phyloP scores from a whole-genome alignment of 2,113 vertebrate genomes.

The Pachyramphus minor region DNA sequence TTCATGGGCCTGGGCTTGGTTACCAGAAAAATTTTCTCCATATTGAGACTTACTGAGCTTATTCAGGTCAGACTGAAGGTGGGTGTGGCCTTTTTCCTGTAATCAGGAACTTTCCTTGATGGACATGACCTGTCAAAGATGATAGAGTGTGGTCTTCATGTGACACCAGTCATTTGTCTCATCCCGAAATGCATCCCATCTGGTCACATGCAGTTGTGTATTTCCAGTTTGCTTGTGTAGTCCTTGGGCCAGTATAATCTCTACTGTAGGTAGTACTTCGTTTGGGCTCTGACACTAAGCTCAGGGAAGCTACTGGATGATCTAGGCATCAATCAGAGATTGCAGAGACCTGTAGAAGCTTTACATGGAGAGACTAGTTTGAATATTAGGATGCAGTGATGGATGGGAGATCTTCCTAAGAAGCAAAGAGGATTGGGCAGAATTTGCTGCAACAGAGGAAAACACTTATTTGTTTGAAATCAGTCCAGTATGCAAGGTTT shows the following conservation, averaged over 20 bases:
- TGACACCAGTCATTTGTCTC: background rate
- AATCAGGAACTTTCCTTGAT: background rate
- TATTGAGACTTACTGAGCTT: background rate
- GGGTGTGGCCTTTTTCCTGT: background rate
- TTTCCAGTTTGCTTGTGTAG: background rate
- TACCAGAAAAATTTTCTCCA: background rate
- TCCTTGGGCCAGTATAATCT: background rate
- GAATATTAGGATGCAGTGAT: background rate
- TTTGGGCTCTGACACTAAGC: background rate
- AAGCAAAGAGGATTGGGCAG: background rate
- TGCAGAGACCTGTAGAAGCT: background rate
- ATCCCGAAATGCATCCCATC: background rate
- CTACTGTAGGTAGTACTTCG: background rate
- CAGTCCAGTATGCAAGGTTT: background rate
- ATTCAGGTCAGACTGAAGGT: background rate
- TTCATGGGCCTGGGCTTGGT: background rate
- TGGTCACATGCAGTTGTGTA: background rate
- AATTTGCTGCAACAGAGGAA: background rate
- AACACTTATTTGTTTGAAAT: background rate
- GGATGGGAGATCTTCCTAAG: background rate
- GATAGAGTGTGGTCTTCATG: background rate
- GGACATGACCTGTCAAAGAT: background rate
- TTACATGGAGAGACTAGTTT: background rate
- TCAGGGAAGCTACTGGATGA: background rate
- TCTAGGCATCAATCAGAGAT: background rate